Conservation (phyloP, 2,888 invertebrate species). For the Synanthedon andrenaeformis region DNA sequence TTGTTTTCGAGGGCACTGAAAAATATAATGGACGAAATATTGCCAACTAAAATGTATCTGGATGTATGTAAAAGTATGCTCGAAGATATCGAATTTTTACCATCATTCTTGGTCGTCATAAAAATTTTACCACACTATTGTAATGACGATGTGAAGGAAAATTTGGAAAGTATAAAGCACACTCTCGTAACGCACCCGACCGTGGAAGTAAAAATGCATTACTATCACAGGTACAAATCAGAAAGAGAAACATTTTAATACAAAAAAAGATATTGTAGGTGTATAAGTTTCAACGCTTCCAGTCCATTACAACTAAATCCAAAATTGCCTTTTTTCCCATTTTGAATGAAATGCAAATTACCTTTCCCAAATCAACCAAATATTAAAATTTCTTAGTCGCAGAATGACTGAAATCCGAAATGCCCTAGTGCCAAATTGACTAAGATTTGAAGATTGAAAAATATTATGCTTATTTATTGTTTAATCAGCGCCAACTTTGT, state of each 20-base stretch:
- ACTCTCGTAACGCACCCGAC: slow-evolving; percentile 22
- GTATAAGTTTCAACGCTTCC: no score
- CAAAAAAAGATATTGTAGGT: no score
- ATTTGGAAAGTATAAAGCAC: slow-evolving; percentile 4
- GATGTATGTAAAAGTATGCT: slow-evolving; percentile 20
- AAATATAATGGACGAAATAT: neutral
- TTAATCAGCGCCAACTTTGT: no score
- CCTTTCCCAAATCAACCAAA: no score
- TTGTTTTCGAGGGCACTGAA: slow-evolving; percentile 25
- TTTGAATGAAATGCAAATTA: no score
- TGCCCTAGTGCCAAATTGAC: no score
- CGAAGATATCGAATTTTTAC: slow-evolving; percentile 21
- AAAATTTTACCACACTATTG: slow-evolving; percentile 12
- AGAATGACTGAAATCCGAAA: no score
- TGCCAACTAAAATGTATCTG: neutral
- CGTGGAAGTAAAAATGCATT: slow-evolving; percentile 34
- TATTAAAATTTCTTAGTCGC: no score
- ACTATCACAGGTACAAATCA: slow-evolving; percentile 4
- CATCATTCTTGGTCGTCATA: slow-evolving; percentile 29
- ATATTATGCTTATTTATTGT: no score
- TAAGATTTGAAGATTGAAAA: no score
- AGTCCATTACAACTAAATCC: no score
- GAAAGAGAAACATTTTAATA: neutral
- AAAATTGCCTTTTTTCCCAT: no score
- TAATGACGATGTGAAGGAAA: slow-evolving; percentile 10